Conservation (phyloP, 2,888 invertebrate species). For the Petrophora chlorosata region DNA sequence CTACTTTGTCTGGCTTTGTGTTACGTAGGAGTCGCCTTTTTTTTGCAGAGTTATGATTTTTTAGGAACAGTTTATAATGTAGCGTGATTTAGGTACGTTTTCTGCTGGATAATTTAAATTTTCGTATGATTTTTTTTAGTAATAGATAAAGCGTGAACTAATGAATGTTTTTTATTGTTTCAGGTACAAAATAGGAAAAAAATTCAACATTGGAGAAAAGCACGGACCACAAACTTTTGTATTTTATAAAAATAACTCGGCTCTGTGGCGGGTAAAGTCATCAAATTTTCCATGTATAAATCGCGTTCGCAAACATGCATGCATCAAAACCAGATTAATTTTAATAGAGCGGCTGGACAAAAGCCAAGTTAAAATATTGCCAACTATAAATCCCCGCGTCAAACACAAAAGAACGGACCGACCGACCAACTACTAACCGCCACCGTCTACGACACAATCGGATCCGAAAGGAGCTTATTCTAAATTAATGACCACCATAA, state of each 20-base stretch:
- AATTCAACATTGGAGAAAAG: background rate
- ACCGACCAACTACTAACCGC: slow-evolving; percentile 11
- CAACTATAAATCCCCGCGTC: slow-evolving; percentile 38
- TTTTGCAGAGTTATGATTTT: too few species aligned
- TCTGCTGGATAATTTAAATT: background rate
- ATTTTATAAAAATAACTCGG: background rate
- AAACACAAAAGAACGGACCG: slow-evolving; percentile 34
- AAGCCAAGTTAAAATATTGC: slow-evolving; percentile 39
- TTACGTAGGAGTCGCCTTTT: slow-evolving; percentile 13
- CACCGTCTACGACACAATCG: slow-evolving; percentile 36
- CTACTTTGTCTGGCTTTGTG: slow-evolving; percentile 53
- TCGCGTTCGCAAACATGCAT: slow-evolving; percentile 19
- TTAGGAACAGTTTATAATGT: too few species aligned
- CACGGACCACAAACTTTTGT: background rate
- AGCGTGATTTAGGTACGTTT: too few species aligned
- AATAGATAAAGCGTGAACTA: too few species aligned
- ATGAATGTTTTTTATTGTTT: background rate
- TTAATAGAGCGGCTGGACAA: slow-evolving; percentile 34
- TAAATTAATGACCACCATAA: slow-evolving; percentile 46
- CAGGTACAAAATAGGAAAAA: slow-evolving; percentile 14
- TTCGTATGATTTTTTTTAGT: background rate
- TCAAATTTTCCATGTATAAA: slow-evolving; percentile 22
- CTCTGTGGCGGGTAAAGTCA: slow-evolving; percentile 4
- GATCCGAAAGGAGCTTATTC: slow-evolving; percentile 41
- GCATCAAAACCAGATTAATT: slow-evolving; percentile 33